These are phyloP conservation scores for Lycocorax pyrrhopterus DNA, from an alignment of 2,113 vertebrate genomes.

Conservation along the genomic window DNA sequence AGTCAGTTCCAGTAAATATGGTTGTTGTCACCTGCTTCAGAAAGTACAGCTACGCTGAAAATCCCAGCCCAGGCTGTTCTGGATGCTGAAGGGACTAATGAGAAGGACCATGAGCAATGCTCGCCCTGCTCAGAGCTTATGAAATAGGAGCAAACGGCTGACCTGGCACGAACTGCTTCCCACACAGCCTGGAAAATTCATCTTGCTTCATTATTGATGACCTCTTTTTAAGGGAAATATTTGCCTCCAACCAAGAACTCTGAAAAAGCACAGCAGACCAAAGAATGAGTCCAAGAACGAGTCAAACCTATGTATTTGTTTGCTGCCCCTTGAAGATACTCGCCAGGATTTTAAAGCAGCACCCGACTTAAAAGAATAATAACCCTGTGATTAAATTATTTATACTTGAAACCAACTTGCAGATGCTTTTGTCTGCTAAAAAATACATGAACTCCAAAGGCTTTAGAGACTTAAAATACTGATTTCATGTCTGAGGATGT, in stretches of 20 bases:
- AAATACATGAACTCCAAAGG: background rate
- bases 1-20: background rate
- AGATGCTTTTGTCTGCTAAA: constrained; percentile 19
- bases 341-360: background rate
- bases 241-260: background rate
- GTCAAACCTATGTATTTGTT: background rate
- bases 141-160: background rate
- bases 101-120: background rate
- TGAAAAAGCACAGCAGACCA: background rate
- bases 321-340: background rate
- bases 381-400: background rate
- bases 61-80: background rate
- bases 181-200: background rate
- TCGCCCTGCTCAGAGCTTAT: background rate
- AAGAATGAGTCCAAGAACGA: background rate
- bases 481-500: background rate
- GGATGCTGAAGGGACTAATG: background rate
- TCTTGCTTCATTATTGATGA: constrained; percentile 3
- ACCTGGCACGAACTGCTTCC: background rate
- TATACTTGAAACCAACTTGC: background rate
- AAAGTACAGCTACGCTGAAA: background rate
- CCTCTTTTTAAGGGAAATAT: background rate
- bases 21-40: background rate
- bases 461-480: background rate
- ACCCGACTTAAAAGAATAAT: background rate